phyloP scores from a whole-genome alignment of 2,113 vertebrate species.

The Chionomys nivalis region DNA sequence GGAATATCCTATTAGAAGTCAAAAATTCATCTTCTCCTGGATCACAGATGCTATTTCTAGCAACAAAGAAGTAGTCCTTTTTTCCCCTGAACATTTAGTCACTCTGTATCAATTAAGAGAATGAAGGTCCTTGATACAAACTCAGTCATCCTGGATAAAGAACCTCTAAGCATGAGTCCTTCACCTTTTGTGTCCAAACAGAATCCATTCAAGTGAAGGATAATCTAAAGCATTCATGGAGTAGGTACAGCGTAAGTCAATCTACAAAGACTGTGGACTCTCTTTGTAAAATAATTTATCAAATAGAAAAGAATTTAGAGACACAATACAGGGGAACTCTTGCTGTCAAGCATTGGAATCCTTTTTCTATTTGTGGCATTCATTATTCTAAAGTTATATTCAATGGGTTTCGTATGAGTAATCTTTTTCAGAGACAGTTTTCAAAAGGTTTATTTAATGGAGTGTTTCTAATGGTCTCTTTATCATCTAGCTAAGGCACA shows the following conservation, averaged over 20 bases:
- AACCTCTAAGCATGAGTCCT: background rate
- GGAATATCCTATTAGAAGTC: background rate
- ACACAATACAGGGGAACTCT: constrained; percentile 13
- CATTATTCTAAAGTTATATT: constrained; percentile 59
- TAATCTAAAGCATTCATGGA: background rate
- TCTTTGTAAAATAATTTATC: constrained; percentile 56
- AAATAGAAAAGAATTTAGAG: constrained; percentile 54
- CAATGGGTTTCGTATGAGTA: constrained; percentile 54
- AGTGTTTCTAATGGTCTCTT: constrained; percentile 55
- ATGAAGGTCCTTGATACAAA: constrained; percentile 27
- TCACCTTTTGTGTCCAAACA: constrained; percentile 15
- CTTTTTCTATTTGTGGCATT: constrained; percentile 33
- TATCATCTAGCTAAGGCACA: constrained; percentile 17
- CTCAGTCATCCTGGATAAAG: background rate
- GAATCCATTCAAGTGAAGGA: background rate
- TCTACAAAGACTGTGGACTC: background rate
- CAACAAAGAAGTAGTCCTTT: background rate
- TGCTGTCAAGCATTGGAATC: constrained; percentile 49
- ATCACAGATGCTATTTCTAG: background rate
- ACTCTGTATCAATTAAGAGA: background rate
- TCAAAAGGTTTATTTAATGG: constrained; percentile 56
- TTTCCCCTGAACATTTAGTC: constrained; percentile 30
- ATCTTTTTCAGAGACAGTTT: constrained; percentile 60
- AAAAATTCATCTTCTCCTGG: background rate
- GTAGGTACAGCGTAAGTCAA: background rate